Evolutionary conservation across 2,888 invertebrate genomes (phyloP).

Genomic region (Drosophila parthenogenetica): DNA sequence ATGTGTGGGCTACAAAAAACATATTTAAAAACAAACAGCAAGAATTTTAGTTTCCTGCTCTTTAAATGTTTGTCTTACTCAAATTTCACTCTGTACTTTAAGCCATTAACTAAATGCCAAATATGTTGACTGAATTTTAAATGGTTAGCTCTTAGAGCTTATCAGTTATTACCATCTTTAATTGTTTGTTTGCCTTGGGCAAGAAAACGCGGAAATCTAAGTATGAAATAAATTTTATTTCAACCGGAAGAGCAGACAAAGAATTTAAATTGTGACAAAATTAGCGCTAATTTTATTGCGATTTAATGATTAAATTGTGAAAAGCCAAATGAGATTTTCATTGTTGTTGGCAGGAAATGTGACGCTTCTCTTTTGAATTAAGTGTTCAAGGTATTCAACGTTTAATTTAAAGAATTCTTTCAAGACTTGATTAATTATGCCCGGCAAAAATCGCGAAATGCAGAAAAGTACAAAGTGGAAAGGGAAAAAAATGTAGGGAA

Average conservation of each 20-base stretch:
- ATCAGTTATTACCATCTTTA: too few relatives aligned
- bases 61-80: too few relatives aligned
- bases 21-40: slow-evolving; percentile 15
- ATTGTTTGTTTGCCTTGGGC: too few relatives aligned
- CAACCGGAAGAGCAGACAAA: too few relatives aligned
- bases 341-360: slow-evolving; percentile 42
- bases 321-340: slow-evolving; percentile 23
- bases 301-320: slow-evolving; percentile 8
- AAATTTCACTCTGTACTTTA: too few relatives aligned
- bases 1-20: neutral
- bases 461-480: slow-evolving; percentile 10
- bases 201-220: too few relatives aligned
- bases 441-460: slow-evolving; percentile 13
- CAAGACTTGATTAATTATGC: slow-evolving; percentile 51
- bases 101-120: too few relatives aligned
- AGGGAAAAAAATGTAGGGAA: neutral
- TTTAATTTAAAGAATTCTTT: slow-evolving; percentile 39
- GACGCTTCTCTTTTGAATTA: slow-evolving; percentile 29
- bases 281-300: neutral
- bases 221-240: too few relatives aligned
- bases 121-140: too few relatives aligned
- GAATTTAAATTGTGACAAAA: too few relatives aligned
- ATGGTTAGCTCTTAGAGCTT: too few relatives aligned
- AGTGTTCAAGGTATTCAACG: slow-evolving; percentile 40
- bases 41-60: too few relatives aligned